These are phyloP conservation scores for Takifugu rubripes DNA, from an alignment of 2,797 vertebrate genomes.

Conservation along the genomic window DNA sequence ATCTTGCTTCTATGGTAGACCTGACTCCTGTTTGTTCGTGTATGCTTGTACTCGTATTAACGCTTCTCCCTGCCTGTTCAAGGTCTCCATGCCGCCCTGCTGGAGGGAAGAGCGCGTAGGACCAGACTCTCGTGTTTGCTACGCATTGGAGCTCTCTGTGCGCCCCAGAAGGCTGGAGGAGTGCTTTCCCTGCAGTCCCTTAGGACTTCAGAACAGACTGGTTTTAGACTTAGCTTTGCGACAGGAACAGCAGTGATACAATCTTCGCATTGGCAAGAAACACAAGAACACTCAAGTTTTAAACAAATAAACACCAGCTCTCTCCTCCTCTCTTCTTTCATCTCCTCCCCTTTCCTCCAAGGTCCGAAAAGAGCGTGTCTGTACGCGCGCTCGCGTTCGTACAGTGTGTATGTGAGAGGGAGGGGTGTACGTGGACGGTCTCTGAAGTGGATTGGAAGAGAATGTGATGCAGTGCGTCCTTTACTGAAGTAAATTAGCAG, in stretches of 20 bases:
- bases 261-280: constrained; percentile 37
- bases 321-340: background rate
- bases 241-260: background rate
- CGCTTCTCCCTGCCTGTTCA: too few relatives aligned
- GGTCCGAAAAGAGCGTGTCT: constrained; percentile 3
- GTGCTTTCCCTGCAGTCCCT: too few relatives aligned
- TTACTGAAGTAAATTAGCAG: constrained; percentile 15
- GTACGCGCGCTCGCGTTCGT: constrained; percentile 32
- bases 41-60: too few relatives aligned
- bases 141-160: too few relatives aligned
- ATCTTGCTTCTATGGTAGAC: too few relatives aligned
- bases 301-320: constrained; percentile 2
- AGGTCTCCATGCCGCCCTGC: too few relatives aligned
- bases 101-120: too few relatives aligned
- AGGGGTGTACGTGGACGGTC: too few relatives aligned
- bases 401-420: constrained; percentile 42
- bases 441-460: constrained; percentile 39
- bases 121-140: too few relatives aligned
- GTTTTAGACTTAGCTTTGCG: background rate
- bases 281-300: constrained; percentile 33
- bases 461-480: constrained; percentile 46
- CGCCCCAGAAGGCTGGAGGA: too few relatives aligned
- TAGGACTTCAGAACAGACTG: background rate
- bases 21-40: too few relatives aligned
- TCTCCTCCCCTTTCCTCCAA: background rate